Evolutionary conservation across 2,888 invertebrate genomes (phyloP).

Genomic region (Scaptomyza reducta): DNA sequence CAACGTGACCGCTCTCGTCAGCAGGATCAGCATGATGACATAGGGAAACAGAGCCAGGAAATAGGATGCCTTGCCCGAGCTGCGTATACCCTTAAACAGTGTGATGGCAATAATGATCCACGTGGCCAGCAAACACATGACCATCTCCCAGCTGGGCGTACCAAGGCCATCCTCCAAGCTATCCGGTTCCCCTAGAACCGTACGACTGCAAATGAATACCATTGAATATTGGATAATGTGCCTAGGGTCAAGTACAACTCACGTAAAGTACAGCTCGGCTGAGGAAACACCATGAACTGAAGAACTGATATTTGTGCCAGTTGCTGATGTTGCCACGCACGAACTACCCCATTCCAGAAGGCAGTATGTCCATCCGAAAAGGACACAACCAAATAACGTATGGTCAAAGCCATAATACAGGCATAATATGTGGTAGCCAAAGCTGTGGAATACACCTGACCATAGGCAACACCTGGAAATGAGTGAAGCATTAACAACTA

Average conservation of each 20-base stretch:
- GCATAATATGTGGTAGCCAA: constrained; percentile 89
- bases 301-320: constrained; percentile 44
- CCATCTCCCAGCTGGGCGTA: constrained; percentile 85
- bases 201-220: constrained; percentile 79
- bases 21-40: constrained; percentile 86
- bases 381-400: constrained; percentile 87
- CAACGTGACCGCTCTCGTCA: constrained; percentile 86
- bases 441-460: constrained; percentile 85
- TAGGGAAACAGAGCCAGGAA: constrained; percentile 89
- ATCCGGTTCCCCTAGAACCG: constrained; percentile 85
- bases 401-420: constrained; percentile 87
- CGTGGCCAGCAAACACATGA: constrained; percentile 85
- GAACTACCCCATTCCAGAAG: constrained; percentile 85
- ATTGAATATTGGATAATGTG: neutral
- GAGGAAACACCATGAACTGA: constrained; percentile 72
- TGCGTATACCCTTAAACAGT: constrained; percentile 86
- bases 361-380: constrained; percentile 87
- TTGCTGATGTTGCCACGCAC: constrained; percentile 79
- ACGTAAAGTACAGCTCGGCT: constrained; percentile 84
- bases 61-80: constrained; percentile 88
- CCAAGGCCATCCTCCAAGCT: constrained; percentile 85
- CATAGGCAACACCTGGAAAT: constrained; percentile 86
- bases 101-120: constrained; percentile 86
- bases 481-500: neutral
- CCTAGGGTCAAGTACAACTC: constrained; percentile 32